Conservation (phyloP, 2,888 invertebrate genomes). For the Scaptomyza cyrtandrae region DNA sequence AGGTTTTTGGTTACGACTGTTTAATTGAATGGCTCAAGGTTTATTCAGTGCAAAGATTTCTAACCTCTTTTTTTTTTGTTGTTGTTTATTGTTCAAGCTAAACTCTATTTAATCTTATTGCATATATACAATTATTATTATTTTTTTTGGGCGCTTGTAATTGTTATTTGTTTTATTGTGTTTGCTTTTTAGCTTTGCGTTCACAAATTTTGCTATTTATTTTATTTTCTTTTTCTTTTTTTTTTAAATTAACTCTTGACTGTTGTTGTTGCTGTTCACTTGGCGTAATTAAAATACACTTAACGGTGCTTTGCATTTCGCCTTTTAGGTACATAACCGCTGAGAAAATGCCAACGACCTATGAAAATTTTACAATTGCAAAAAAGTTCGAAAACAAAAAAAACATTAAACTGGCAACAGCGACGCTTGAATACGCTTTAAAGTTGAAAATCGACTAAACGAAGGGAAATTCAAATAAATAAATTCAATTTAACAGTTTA, state of each 20-base stretch:
- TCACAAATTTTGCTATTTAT: constrained; percentile 17
- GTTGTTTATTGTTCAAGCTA: too few relatives aligned
- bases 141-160: constrained; percentile 31
- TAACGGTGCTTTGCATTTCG: constrained; percentile 69
- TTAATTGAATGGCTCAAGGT: neutral
- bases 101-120: too few relatives aligned
- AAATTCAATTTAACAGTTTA: too few relatives aligned
- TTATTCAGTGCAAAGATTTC: constrained; percentile 22
- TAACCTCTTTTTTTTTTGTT: constrained; percentile 10
- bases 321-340: constrained; percentile 28
- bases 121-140: constrained; percentile 1
- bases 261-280: constrained; percentile 22
- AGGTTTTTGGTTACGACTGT: neutral
- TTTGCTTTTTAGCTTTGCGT: constrained; percentile 31
- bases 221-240: neutral
- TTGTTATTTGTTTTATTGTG: constrained; percentile 45
- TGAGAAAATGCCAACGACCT: constrained; percentile 61
- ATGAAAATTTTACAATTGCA: constrained; percentile 34
- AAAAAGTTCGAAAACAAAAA: neutral
- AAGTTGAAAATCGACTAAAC: too few relatives aligned
- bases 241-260: constrained; percentile 15
- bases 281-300: constrained; percentile 65
- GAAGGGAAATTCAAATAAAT: neutral
- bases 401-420: neutral
- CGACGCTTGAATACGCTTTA: constrained; percentile 11